Base-by-base conservation (phyloP, 2,113 vertebrate genomes). In the Onychorhynchus coronatus region DNA sequence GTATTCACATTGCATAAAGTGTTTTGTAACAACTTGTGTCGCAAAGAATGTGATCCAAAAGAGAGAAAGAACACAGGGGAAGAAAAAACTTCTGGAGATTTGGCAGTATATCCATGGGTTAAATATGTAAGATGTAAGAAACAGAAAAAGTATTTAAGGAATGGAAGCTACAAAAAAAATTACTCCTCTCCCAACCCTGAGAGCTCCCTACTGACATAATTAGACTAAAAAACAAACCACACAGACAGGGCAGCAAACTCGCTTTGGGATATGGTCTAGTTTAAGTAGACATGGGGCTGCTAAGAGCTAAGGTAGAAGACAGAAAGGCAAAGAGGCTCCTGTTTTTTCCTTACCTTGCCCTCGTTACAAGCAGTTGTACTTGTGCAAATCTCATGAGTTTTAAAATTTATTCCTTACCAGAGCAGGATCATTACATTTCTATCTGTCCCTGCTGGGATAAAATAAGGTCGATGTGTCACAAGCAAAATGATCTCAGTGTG, bases 141-240 rank as follows among this genome's bases (percentile, higher is more conserved):
- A 39, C 10, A 67, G 27, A 53, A 72, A 25, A 88, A 46, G 15
- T 50, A 93, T 82, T 76, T 66, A 77, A 88, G n/a, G 50, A 88
- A 85, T 47, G 15, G 33, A 91, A 95, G 47, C 27, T 72, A 74
- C 33, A 74, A 88, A 94, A 94, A 85, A 89, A 46, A 23, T 6
- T 2, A 61, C 67, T 87, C 61, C 72, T 94, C 47, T 55, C 37
- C 39, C 72, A 78, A 52, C 5, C 9, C 30, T 35, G 11, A 77
- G n/a, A 84, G 61, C 37, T 96, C 92, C 68, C 85, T 52, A n/a
- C 50, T 90, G 90, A 88, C 76, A 91, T 76, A 93, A 90, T 90
- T 91, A 90, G 50, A 77, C 78, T 90, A 52, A 66, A 95, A 96
- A 46, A 3, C 31, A 91, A 94, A 80, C 49, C 17, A 39, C 10